These are phyloP conservation scores for Watsonalla binaria DNA, from an alignment of 2,888 invertebrate genomes.

Conservation along the genomic window DNA sequence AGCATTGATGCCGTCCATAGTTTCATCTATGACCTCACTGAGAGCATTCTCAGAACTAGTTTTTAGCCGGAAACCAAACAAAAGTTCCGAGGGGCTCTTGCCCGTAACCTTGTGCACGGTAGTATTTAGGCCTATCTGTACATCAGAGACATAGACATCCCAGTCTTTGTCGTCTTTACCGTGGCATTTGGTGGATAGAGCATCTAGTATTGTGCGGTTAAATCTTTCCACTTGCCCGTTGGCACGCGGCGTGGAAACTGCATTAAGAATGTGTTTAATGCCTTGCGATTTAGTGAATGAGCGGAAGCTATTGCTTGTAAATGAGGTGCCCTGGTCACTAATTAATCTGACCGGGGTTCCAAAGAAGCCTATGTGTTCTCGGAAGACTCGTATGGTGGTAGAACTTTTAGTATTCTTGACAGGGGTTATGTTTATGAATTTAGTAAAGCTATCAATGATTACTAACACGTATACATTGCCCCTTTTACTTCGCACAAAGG, in stretches of 20 bases:
- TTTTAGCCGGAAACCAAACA: conserved; percentile 18
- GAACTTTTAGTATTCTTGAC: conserved; percentile 10
- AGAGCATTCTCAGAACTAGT: too few relatives aligned
- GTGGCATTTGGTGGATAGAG: not conserved
- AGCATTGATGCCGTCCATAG: not conserved
- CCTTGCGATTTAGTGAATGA: too few relatives aligned
- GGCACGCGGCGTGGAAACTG: conserved; percentile 2
- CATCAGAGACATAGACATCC: conserved; percentile 9
- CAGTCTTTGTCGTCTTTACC: not conserved
- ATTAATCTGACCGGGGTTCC: not conserved
- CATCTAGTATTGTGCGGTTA: too few relatives aligned
- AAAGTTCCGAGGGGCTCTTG: conserved; percentile 14
- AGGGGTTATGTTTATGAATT: conserved; percentile 8
- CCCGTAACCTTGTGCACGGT: conserved; percentile 10
- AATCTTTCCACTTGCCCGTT: conserved; percentile 11
- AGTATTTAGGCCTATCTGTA: conserved; percentile 15
- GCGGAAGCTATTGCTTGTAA: too few relatives aligned
- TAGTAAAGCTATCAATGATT: conserved; percentile 13
- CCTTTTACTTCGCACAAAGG: conserved; percentile 6
- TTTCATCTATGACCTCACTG: conserved; percentile 6
- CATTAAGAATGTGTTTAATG: not conserved
- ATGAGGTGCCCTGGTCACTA: not conserved
- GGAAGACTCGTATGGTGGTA: conserved; percentile 1
- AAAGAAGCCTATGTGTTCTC: not conserved
- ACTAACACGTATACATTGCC: conserved; percentile 10